phyloP scores from a whole-genome alignment of 2,888 invertebrate species.

The Rotaria macrura region DNA sequence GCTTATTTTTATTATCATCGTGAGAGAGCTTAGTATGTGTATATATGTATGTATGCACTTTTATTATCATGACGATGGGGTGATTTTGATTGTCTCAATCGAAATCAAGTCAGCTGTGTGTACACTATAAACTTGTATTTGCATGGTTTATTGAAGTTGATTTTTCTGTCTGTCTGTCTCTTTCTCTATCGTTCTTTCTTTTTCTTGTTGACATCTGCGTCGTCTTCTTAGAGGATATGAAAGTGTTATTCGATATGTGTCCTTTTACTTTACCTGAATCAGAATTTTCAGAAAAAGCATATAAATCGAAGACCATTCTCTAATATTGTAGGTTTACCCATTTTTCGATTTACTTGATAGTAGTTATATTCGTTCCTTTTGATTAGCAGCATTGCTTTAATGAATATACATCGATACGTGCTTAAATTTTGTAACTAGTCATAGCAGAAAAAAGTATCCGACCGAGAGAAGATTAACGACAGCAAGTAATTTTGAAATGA shows the following conservation, averaged over 20 bases:
- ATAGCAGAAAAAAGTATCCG: neutral
- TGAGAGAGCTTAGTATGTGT: neutral
- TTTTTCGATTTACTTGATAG: neutral
- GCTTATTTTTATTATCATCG: neutral
- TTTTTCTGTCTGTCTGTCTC: neutral
- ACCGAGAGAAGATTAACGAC: neutral
- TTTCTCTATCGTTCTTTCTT: too few relatives aligned
- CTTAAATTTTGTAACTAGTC: neutral
- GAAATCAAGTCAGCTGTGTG: conserved; percentile 7
- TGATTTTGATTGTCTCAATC: neutral
- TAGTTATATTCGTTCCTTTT: neutral
- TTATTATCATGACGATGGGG: neutral
- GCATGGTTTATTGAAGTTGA: neutral
- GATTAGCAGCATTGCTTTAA: neutral
- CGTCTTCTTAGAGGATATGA: neutral
- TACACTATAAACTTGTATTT: neutral
- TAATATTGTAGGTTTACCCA: neutral
- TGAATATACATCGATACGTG: neutral
- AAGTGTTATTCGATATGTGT: neutral
- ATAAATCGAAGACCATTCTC: neutral
- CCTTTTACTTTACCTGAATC: neutral
- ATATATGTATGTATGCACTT: neutral
- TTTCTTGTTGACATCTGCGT: neutral
- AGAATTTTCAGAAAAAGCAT: neutral
- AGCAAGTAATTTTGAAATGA: neutral